Conservation (phyloP, 2,113 vertebrate genomes). For the Zeus faber region DNA sequence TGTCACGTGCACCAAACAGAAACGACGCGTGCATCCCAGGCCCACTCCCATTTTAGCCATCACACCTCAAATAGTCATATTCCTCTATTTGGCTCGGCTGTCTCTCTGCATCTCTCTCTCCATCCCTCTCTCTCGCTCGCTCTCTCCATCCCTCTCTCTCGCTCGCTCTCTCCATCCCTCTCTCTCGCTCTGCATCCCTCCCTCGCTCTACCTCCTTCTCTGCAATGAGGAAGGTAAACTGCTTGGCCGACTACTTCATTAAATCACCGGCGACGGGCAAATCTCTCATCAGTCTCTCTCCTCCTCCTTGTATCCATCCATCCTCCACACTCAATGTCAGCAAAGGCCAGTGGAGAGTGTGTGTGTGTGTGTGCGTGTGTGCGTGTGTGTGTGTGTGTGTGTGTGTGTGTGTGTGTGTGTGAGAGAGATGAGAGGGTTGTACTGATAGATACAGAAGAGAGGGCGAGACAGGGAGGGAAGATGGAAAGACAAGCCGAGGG, state of each 20-base stretch:
- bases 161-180: neutral
- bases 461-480: neutral
- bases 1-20: no score
- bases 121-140: no score
- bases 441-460: neutral
- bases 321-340: conserved; percentile 1
- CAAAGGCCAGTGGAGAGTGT: neutral
- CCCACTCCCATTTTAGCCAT: no score
- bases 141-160: neutral
- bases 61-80: no score
- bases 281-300: conserved; percentile 15
- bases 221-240: neutral
- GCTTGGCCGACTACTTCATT: conserved; percentile 14
- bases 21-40: no score
- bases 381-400: neutral
- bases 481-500: neutral
- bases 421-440: neutral
- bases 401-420: neutral
- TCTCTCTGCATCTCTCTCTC: no score
- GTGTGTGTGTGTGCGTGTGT: conserved; percentile 1
- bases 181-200: neutral
- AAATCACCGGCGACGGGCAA: conserved; percentile 19
- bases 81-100: no score
- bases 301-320: neutral
- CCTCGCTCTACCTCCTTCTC: neutral